Evolutionary conservation across 2,113 vertebrate species (phyloP), one percentile per base, ranked within the genome.

Genomic region (Chauna torquata): DNA sequence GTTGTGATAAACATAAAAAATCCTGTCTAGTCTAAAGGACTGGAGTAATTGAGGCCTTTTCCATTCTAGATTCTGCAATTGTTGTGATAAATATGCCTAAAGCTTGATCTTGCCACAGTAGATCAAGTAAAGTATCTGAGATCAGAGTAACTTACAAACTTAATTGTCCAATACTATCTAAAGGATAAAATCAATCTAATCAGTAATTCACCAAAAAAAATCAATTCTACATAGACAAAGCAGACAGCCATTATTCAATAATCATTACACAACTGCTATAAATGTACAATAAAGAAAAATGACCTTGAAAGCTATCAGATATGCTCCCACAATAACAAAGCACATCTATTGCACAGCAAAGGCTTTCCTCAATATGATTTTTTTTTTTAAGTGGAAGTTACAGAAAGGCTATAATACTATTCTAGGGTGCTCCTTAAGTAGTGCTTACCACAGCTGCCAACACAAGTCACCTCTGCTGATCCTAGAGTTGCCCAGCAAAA

Each of bases 151-250:
- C 65, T 95, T 84, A 92, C 27, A 85, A 27, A 93, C 57, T 94
- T 97, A 88, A 96, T 91, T 93, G 20, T 45, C 68, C 75, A 79
- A 79, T 81, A 84, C 34, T 17, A 5, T 79, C 42, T 72, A 91
- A 91, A 96, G 80, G 28, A 83, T 44, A 95, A 96, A 96, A 96
- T 97, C 94, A 93, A 96, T 96, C 55, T 62, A 86, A 96, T 92
- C 91, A 83, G 70, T 88, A 95, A 95, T 83, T 92, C 79, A 90
- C 84, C 12, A 72, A 95, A 92, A 91, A 91, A 94, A 97, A 96
- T 95, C 90, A 96, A 97, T 97, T 94, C 78, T 85, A 65, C 76
- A 75, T 90, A 69, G 68, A 90, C 81, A 85, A 88, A 83, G 75
- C 42, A 94, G 40, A 88, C 91, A 87, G 85, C 78, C 70, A 92